Percentiles rank a stretch among this genome's conserved stretches.
phyloP scores from a whole-genome alignment of 2,797 vertebrate species.

The Prionace glauca region DNA sequence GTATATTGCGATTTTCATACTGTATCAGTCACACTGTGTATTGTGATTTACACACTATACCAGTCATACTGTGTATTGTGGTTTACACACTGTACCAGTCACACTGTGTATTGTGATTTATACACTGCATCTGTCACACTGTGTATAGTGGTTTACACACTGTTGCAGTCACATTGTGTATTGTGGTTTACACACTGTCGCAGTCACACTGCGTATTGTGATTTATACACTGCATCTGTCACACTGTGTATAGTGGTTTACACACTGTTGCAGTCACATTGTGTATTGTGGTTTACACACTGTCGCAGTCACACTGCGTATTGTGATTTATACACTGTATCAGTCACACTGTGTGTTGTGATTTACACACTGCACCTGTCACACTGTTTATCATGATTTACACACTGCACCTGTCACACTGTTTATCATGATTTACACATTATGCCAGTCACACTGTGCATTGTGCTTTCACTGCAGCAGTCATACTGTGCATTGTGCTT shows the following conservation, averaged over 20 bases:
- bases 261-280: too few relatives aligned
- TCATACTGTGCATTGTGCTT: too few relatives aligned
- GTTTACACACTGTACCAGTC: neutral
- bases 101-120: neutral
- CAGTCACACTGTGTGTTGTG: neutral
- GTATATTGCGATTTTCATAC: too few relatives aligned
- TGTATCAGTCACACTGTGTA: too few relatives aligned
- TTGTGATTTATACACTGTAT: neutral
- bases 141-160: too few relatives aligned
- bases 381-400: neutral
- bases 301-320: too few relatives aligned
- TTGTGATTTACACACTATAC: neutral
- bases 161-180: too few relatives aligned
- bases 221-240: neutral
- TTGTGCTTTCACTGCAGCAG: too few relatives aligned
- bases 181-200: neutral
- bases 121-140: neutral
- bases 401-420: neutral
- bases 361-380: neutral
- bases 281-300: too few relatives aligned
- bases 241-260: neutral
- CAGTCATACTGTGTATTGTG: neutral
- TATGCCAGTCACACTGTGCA: too few relatives aligned
- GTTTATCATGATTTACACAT: neutral
- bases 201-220: too few relatives aligned